Evolutionary conservation across 1,140 invertebrate species (phyloP).

Genomic region (Lordiphosa collinella): DNA sequence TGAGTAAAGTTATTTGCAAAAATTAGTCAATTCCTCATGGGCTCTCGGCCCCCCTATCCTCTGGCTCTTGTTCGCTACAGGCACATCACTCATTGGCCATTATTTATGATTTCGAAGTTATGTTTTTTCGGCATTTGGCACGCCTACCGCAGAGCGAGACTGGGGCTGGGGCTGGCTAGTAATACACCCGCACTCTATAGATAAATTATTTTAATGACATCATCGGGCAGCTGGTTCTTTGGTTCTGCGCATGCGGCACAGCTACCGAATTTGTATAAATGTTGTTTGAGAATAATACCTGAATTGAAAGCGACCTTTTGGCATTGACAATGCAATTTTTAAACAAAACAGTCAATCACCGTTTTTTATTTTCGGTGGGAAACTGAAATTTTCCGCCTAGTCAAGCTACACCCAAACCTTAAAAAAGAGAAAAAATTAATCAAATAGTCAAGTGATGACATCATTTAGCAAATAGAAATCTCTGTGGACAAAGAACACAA

Average conservation of each 20-base stretch:
- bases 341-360: neutral
- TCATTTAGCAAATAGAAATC: constrained; percentile 45
- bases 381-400: constrained; percentile 17
- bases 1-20: constrained; percentile 61
- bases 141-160: constrained; percentile 22
- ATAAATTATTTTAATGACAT: constrained; percentile 52
- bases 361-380: constrained; percentile 27
- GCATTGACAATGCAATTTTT: neutral
- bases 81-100: constrained; percentile 29
- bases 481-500: constrained; percentile 27
- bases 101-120: constrained; percentile 35
- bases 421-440: neutral
- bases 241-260: constrained; percentile 64
- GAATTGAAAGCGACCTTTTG: constrained; percentile 16
- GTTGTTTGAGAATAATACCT: constrained; percentile 8
- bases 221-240: constrained; percentile 54
- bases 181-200: constrained; percentile 42
- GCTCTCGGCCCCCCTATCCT: constrained; percentile 3
- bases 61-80: constrained; percentile 32
- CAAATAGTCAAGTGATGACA: constrained; percentile 44
- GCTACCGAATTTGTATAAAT: constrained; percentile 41
- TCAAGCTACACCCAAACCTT: constrained; percentile 1
- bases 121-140: constrained; percentile 38
- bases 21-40: constrained; percentile 62
- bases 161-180: constrained; percentile 6